Evolutionary conservation across 1,140 invertebrate species (phyloP), one percentile per base, ranked within the genome.

Genomic region (Scaptomyza montana): DNA sequence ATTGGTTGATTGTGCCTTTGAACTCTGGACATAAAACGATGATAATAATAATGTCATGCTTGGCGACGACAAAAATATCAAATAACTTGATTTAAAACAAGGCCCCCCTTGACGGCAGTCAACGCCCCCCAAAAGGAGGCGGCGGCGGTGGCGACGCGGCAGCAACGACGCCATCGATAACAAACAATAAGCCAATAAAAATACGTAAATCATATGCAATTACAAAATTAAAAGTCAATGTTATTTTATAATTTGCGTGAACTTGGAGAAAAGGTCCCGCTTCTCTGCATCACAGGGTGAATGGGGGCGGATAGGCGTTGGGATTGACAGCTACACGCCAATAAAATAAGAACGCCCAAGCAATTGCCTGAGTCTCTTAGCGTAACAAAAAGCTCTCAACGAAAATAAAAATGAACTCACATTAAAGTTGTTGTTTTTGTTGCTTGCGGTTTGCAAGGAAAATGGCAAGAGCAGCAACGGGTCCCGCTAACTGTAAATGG

Each of bases 1-100:
- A 68, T 77, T 63, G 71, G 76, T 82, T 89, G 82, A 87, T 87
- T 87, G 82, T 78, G 82, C 78, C 79, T 87, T 87, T 89, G 82
- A 87, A 87, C 82, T 87, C 82, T 7, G 43, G 28, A 59, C 36
- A 10, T 41, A 55, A 30, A 51, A 56, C 49, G 49, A 66, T 78
- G 71, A 89, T 84, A 87, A 89, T 84, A 87, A 87, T 87, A 87
- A 87, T 78, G 78, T 78, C 81, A 87, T 62, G 56, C 55, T 50
- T 41, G 43, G 45, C 53, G 45, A 30, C 64, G 47, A 55, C 59
- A 56, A 69, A 67, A 50, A 51, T 10, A 61, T 51, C 6, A 49
- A 49, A 57, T 61, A 82, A 86, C 79, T 89, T 70, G 84, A 80
- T 85, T 85, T 80, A 61, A 80, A 67, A 74, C 81, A 85, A 81